A percentile compares a stretch with the other conserved stretches of the same genome.
phyloP scores from a whole-genome alignment of 1,140 invertebrate genomes.

The Prorops nasuta region DNA sequence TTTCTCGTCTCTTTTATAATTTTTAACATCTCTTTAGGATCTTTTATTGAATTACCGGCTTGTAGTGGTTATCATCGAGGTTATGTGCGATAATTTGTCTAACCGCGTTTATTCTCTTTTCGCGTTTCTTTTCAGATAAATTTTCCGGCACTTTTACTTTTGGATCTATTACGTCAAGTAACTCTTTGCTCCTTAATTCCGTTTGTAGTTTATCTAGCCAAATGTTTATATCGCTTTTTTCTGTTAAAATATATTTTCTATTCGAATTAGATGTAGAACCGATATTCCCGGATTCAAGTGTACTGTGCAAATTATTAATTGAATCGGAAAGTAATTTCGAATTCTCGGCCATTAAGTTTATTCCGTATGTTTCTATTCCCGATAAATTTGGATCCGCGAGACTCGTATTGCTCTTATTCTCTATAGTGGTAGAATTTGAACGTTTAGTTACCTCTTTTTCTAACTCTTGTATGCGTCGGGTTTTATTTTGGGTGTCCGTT shows the following conservation, averaged over 20 bases:
- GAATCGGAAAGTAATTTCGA: too few relatives aligned
- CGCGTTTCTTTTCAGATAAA: neutral
- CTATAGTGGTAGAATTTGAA: too few relatives aligned
- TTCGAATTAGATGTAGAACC: too few relatives aligned
- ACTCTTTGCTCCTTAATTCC: neutral
- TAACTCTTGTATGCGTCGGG: too few relatives aligned
- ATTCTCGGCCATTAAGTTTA: too few relatives aligned
- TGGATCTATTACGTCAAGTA: constrained; percentile 1
- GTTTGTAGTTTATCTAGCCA: neutral
- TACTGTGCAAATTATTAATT: too few relatives aligned
- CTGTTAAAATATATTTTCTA: neutral
- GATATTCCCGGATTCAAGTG: too few relatives aligned
- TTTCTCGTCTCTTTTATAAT: constrained; percentile 18
- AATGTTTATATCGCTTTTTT: neutral
- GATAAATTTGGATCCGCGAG: too few relatives aligned
- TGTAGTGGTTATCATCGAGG: constrained; percentile 27
- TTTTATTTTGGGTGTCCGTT: too few relatives aligned
- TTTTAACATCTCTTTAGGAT: constrained; percentile 22
- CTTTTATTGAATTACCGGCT: constrained; percentile 22
- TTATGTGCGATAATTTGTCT: constrained; percentile 27
- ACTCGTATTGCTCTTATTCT: too few relatives aligned
- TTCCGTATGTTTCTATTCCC: too few relatives aligned
- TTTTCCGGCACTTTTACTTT: neutral
- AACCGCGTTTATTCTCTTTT: neutral
- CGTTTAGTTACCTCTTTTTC: too few relatives aligned